A percentile compares a stretch with the other conserved stretches of the same genome.
Evolutionary conservation across 2,113 vertebrate species (phyloP).

Genomic region (Ploceus nigricollis): DNA sequence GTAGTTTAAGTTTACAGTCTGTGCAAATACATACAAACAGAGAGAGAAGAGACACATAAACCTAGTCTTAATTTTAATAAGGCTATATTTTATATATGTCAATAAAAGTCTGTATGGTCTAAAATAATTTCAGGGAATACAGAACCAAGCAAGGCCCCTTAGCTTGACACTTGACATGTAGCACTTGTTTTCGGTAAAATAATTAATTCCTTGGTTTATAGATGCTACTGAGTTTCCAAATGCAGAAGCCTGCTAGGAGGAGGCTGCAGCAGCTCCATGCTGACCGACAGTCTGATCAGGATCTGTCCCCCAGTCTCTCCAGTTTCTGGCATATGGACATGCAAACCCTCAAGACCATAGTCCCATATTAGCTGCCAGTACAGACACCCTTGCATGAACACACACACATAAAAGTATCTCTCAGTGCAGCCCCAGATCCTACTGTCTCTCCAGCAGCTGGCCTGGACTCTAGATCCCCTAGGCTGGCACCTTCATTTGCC

Average conservation of each 20-base stretch:
- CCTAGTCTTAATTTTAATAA: background rate
- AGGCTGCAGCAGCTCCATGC: background rate
- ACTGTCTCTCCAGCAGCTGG: background rate
- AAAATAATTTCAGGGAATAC: background rate
- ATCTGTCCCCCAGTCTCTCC: background rate
- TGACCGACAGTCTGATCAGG: rapidly evolving
- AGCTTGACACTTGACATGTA: background rate
- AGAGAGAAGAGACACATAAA: background rate
- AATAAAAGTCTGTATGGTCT: background rate
- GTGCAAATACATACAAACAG: background rate
- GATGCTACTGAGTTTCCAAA: background rate
- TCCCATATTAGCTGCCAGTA: background rate
- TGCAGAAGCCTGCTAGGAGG: background rate
- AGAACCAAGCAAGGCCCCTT: background rate
- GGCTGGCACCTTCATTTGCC: background rate
- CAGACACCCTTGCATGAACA: background rate
- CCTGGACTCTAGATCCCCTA: background rate
- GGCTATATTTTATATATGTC: background rate
- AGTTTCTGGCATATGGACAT: rapidly evolving
- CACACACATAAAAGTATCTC: background rate
- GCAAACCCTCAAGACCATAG: background rate
- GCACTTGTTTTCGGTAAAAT: background rate
- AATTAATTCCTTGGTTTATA: background rate
- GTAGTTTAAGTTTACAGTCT: background rate
- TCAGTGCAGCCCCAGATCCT: background rate